Evolutionary conservation across 2,888 invertebrate species (phyloP).

Genomic region (Ophion costatus): DNA sequence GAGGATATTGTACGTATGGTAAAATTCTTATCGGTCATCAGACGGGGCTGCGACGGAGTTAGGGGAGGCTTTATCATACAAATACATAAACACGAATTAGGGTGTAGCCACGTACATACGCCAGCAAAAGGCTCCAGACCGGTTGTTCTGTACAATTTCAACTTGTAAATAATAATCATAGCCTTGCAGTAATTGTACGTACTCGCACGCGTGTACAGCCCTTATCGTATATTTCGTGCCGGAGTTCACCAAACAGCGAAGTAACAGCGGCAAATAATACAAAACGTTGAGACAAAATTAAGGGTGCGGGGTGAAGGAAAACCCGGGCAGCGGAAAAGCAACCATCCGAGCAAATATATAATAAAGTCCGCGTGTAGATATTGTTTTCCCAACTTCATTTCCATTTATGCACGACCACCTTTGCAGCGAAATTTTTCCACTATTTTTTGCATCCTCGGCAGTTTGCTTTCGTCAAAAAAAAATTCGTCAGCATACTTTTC

Average conservation of each 20-base stretch:
- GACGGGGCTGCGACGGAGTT: conserved; percentile 1
- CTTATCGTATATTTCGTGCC: conserved; percentile 64
- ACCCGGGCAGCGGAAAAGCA: not conserved
- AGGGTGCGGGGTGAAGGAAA: not conserved
- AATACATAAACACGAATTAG: conserved; percentile 8
- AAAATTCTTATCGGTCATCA: conserved; percentile 58
- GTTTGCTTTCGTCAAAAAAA: not conserved
- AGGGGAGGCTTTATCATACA: conserved; percentile 38
- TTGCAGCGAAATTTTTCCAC: conserved; percentile 1
- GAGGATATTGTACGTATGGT: conserved; percentile 29
- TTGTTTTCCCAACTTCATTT: conserved; percentile 33
- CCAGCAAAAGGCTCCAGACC: conserved; percentile 19
- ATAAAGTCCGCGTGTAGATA: conserved; percentile 29
- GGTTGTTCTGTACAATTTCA: conserved; percentile 49
- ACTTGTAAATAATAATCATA: conserved; percentile 66
- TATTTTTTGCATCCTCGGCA: not conserved
- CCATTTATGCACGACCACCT: conserved; percentile 2
- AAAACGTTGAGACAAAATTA: conserved; percentile 24
- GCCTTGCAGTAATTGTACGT: conserved; percentile 62
- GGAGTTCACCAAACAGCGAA: conserved; percentile 45
- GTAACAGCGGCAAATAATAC: conserved; percentile 46
- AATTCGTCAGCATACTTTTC: not conserved
- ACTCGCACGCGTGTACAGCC: conserved; percentile 56
- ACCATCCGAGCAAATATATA: conserved; percentile 20
- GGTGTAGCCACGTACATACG: conserved; percentile 57